phyloP scores from a whole-genome alignment of 2,113 vertebrate species.

The Pteropus alecto region DNA sequence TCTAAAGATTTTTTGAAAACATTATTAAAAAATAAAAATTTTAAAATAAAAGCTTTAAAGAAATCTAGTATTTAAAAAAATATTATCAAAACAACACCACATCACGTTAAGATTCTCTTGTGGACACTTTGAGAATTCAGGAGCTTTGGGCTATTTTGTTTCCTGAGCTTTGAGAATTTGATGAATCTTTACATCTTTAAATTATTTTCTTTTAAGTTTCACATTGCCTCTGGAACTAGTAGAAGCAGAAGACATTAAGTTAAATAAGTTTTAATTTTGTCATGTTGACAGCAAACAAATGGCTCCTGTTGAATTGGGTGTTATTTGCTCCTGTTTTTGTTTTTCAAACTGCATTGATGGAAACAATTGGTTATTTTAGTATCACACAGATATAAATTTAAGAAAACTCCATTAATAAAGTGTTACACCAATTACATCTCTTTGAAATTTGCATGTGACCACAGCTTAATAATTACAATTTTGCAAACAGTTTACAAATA shows the following conservation, averaged over 20 bases:
- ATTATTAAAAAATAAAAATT: neutral
- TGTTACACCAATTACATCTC: neutral
- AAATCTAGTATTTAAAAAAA: no score
- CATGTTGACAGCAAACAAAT: constrained; percentile 2
- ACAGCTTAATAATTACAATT: neutral
- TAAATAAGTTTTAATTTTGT: constrained; percentile 6
- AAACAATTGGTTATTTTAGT: constrained; percentile 28
- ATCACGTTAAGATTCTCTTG: neutral
- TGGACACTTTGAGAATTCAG: neutral
- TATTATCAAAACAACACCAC: neutral
- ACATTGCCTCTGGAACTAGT: neutral
- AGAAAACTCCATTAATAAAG: neutral
- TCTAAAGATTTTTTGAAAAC: neutral
- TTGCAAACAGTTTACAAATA: neutral
- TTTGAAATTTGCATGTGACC: neutral
- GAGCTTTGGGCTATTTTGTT: neutral
- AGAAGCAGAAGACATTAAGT: neutral
- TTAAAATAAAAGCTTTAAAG: neutral
- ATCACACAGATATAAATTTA: neutral
- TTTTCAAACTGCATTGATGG: neutral
- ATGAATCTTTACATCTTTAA: neutral
- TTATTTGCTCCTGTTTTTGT: neutral
- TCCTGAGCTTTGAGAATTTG: neutral
- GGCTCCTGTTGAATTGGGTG: neutral
- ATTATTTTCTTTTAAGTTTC: neutral